Evolutionary conservation across 1,140 invertebrate species (phyloP).

Genomic region (Amyelois transitella): DNA sequence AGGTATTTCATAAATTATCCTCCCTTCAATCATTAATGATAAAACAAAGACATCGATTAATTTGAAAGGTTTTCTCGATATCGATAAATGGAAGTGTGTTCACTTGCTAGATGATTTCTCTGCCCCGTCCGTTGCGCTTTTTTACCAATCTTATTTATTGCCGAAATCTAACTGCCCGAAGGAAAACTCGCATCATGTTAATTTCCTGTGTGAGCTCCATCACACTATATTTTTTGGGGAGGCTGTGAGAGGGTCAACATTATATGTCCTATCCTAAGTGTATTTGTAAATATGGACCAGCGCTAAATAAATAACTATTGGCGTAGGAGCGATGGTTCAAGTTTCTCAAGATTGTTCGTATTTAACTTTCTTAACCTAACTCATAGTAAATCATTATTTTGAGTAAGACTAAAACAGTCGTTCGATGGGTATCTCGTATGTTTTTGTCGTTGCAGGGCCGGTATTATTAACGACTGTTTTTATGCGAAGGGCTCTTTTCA

Average conservation of each 20-base stretch:
- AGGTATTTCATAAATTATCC: no score
- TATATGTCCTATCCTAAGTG: background rate
- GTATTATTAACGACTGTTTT: slow-evolving; percentile 57
- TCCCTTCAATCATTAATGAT: background rate
- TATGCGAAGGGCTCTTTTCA: slow-evolving; percentile 49
- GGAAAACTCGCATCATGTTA: slow-evolving; percentile 65
- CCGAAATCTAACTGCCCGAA: slow-evolving; percentile 43
- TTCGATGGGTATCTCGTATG: slow-evolving; percentile 6
- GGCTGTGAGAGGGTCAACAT: slow-evolving; percentile 6
- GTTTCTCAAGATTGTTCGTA: no score
- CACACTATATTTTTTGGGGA: slow-evolving; percentile 16
- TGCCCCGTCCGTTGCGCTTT: slow-evolving; percentile 38
- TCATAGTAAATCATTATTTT: background rate
- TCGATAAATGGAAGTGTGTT: slow-evolving; percentile 12
- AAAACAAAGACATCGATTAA: background rate
- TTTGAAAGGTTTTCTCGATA: slow-evolving; percentile 8
- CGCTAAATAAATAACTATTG: background rate
- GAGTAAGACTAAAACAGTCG: background rate
- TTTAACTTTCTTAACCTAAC: background rate
- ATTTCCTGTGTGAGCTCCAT: slow-evolving; percentile 54
- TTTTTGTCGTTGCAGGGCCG: slow-evolving; percentile 31
- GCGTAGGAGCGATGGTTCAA: background rate
- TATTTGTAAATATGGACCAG: background rate
- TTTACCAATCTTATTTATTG: slow-evolving; percentile 71
- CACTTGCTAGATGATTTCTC: slow-evolving; percentile 43